A percentile compares a stretch with the other conserved stretches of the same genome.
Conservation (phyloP, 2,888 invertebrate genomes). For the Drosophila affinis region DNA sequence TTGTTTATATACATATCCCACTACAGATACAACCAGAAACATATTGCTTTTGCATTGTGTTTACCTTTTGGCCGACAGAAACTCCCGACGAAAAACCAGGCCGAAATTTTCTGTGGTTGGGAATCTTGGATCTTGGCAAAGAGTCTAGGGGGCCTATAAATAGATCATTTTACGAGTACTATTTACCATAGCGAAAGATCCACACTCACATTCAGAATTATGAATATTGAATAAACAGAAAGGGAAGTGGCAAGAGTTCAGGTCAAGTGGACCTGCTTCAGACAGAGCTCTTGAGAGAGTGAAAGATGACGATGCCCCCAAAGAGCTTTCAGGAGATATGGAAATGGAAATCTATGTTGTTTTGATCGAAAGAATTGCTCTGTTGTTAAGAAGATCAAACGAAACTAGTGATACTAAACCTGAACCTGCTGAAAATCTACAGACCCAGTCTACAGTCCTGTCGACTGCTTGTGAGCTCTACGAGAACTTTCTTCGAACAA, state of each 20-base stretch:
- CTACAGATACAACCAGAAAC: neutral
- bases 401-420: too few species aligned
- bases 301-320: neutral
- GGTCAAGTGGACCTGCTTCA: constrained; percentile 8
- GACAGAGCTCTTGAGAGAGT: constrained; percentile 4
- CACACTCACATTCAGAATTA: constrained; percentile 9
- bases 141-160: constrained; percentile 13
- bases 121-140: neutral
- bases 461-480: neutral
- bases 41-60: constrained; percentile 31
- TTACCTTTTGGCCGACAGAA: constrained; percentile 27
- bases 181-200: neutral
- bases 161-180: constrained; percentile 23
- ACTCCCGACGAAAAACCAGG: constrained; percentile 23
- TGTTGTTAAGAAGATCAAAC: neutral
- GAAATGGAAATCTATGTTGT: neutral
- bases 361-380: neutral
- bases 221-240: constrained; percentile 31
- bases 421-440: neutral
- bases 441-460: neutral
- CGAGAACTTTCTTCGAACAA: too few species aligned
- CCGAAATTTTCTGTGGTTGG: constrained; percentile 3
- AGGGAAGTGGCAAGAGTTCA: neutral
- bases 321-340: neutral
- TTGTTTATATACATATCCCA: constrained; percentile 11